phyloP scores from a whole-genome alignment of 2,113 vertebrate genomes.

The Rhadina sibilatrix region DNA sequence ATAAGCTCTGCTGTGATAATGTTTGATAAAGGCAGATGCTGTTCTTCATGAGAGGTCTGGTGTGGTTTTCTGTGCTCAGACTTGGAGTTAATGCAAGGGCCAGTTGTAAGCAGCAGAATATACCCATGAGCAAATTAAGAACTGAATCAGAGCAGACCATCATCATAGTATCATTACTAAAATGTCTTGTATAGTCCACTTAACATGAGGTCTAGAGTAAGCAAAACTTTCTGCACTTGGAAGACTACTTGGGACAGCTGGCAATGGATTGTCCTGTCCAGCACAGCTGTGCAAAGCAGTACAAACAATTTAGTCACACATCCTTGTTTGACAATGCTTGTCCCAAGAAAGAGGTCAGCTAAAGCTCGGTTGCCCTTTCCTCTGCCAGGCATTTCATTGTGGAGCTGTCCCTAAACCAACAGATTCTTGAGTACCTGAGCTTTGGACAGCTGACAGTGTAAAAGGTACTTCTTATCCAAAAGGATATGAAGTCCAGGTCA shows the following conservation, averaged over 20 bases:
- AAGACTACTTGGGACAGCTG: neutral
- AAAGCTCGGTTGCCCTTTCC: neutral
- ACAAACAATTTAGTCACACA: neutral
- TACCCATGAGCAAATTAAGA: neutral
- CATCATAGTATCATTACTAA: neutral
- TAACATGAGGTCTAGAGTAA: neutral
- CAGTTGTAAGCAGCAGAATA: neutral
- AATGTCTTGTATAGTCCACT: neutral
- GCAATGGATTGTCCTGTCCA: neutral
- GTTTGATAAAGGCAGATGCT: neutral
- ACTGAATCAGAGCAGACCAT: neutral
- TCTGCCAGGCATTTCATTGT: neutral
- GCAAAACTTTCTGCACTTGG: neutral
- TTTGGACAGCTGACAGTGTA: neutral
- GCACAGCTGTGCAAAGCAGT: neutral
- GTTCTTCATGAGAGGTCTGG: neutral
- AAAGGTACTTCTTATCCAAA: neutral
- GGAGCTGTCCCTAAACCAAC: neutral
- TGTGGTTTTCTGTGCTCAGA: neutral
- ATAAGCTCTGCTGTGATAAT: neutral
- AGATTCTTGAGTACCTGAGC: neutral
- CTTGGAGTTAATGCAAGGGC: neutral
- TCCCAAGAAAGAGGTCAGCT: constrained; percentile 23
- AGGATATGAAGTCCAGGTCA: neutral
- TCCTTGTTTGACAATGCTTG: constrained; percentile 1